Conservation (phyloP, 2,113 vertebrate species). For the Gavialis gangeticus region DNA sequence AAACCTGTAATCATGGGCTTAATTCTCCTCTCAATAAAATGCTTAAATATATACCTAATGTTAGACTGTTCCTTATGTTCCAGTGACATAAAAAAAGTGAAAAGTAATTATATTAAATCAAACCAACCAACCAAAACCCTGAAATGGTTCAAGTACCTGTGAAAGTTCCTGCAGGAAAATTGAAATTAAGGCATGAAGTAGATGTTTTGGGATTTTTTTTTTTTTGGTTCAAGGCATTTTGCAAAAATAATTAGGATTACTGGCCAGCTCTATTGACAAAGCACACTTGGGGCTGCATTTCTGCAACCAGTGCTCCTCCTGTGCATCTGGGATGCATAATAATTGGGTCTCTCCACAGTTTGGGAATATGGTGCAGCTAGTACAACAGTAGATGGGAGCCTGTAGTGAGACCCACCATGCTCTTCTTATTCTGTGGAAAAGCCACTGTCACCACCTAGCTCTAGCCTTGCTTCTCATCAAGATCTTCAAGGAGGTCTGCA, state of each 20-base stretch:
- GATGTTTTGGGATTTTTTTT: not conserved
- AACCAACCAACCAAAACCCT: not conserved
- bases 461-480: not conserved
- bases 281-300: not conserved
- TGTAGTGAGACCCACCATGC: not conserved
- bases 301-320: not conserved
- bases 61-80: not conserved
- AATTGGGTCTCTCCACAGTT: not conserved
- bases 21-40: not conserved
- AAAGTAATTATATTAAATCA: not conserved
- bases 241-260: not conserved
- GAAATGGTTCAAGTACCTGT: not conserved
- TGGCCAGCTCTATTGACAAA: not conserved
- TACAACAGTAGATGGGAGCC: not conserved
- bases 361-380: not conserved
- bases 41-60: not conserved
- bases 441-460: not conserved
- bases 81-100: not conserved
- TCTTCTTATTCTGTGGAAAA: not conserved
- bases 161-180: not conserved
- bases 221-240: not conserved
- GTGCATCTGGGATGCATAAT: not conserved
- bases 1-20: not conserved
- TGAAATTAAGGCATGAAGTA: rapidly evolving
- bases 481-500: not conserved